These are phyloP conservation scores for Drosophila silvestris DNA, from an alignment of 2,888 invertebrate species.

Conservation along the genomic window DNA sequence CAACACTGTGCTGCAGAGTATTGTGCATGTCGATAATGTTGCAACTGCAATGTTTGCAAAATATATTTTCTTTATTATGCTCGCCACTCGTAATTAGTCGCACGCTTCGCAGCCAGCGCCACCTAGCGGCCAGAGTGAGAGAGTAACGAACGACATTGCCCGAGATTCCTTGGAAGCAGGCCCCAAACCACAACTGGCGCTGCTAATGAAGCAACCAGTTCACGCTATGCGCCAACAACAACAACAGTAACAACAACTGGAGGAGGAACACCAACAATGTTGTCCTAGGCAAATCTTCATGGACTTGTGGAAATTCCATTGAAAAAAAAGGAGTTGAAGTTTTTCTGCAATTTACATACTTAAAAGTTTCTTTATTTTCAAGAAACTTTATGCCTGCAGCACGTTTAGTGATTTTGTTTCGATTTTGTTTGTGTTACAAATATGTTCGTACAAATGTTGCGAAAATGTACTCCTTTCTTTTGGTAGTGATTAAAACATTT, in stretches of 20 bases:
- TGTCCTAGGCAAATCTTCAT: slow-evolving; percentile 50
- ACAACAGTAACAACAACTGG: slow-evolving; percentile 10
- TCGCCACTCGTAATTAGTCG: slow-evolving; percentile 69
- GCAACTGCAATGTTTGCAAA: not conserved
- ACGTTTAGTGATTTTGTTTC: slow-evolving; percentile 16
- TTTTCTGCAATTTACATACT: slow-evolving; percentile 70
- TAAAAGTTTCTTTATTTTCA: slow-evolving; percentile 36
- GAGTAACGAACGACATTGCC: slow-evolving; percentile 84
- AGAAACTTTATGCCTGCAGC: slow-evolving; percentile 36
- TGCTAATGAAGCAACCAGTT: slow-evolving; percentile 71
- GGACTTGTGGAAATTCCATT: slow-evolving; percentile 76
- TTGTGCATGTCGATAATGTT: slow-evolving; percentile 4
- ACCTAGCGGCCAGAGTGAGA: slow-evolving; percentile 49
- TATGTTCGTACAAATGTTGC: slow-evolving; percentile 6
- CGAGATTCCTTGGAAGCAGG: slow-evolving; percentile 74
- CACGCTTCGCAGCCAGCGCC: slow-evolving; percentile 68
- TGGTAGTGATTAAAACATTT: slow-evolving; percentile 6
- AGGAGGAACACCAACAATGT: slow-evolving; percentile 23
- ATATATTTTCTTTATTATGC: slow-evolving; percentile 23
- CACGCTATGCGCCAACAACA: slow-evolving; percentile 48
- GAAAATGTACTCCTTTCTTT: slow-evolving; percentile 62
- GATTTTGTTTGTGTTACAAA: not conserved
- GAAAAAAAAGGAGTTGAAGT: slow-evolving; percentile 65
- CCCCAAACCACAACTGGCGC: slow-evolving; percentile 28
- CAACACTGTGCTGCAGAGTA: slow-evolving; percentile 1